Conservation (phyloP, 2,888 invertebrate genomes). For the Gnatocerus cornutus region DNA sequence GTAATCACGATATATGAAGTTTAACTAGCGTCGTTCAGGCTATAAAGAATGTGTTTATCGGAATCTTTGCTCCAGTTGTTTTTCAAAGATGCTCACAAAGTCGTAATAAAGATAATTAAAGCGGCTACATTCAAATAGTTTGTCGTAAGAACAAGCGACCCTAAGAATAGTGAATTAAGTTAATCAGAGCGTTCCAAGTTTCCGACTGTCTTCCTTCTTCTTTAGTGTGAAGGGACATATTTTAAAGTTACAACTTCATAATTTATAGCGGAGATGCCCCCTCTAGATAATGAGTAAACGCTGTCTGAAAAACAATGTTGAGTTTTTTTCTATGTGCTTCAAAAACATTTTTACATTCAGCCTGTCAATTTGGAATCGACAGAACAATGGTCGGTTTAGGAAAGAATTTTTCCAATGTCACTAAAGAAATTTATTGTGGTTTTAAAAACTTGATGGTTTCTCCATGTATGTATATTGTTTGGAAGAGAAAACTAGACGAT, state of each 20-base stretch:
- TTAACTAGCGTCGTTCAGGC: slow-evolving; percentile 52
- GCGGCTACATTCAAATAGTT: slow-evolving; percentile 29
- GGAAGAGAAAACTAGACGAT: too few species aligned
- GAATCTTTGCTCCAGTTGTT: slow-evolving; percentile 45
- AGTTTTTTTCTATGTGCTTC: neutral
- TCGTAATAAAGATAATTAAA: slow-evolving; percentile 38
- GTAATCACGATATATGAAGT: slow-evolving; percentile 59
- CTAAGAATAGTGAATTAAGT: slow-evolving; percentile 9
- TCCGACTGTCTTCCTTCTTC: neutral
- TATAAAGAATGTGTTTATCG: slow-evolving; percentile 49
- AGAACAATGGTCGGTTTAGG: too few species aligned
- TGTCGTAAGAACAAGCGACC: slow-evolving; percentile 10
- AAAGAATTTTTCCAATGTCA: too few species aligned
- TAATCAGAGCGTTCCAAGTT: slow-evolving; percentile 12
- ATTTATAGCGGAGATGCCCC: slow-evolving; percentile 2
- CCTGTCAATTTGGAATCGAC: too few species aligned
- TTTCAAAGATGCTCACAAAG: slow-evolving; percentile 32
- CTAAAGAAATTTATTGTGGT: too few species aligned
- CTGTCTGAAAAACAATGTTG: neutral
- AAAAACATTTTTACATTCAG: too few species aligned
- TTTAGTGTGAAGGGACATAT: neutral
- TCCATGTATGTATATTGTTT: too few species aligned
- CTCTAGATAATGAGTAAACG: neutral
- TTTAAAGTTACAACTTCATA: neutral
- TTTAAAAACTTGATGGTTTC: too few species aligned